Evolutionary conservation across 2,113 vertebrate species (phyloP), one percentile per base, ranked within the genome.

Genomic region (Neolamprologus ventralis): DNA sequence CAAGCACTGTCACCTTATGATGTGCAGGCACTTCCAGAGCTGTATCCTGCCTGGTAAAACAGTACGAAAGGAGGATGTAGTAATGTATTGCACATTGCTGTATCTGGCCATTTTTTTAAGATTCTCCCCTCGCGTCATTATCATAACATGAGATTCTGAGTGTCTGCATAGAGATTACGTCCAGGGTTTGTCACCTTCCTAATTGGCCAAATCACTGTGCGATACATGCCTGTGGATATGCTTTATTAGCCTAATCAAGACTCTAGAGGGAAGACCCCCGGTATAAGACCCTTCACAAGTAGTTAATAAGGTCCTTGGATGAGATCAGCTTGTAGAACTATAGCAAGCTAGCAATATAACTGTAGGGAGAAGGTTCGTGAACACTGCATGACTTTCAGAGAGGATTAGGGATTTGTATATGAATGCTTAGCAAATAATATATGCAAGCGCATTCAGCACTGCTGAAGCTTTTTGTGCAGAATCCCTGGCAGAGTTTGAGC

Each of bases 201-300:
- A 94, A 95, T 93, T 95, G 93, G 93, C 84, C 80, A 87, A 94
- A 95, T 95, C 92, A 94, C 80, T 80, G 88, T 88, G 92, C 26
- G 7, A 19, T 89, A 94, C 95, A 95, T 93, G 94, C 81, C 85
- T 80, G 73, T 78, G 85, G 94, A 94, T 93, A 86, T 93, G 93
- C 90, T 94, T 93, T 94, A 94, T 95, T 95, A 96, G 87, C 89
- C 92, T 94, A 94, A 95, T 95, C 93, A 94, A 91, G 90, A 89
- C 95, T 93, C 94, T 28, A 51, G 93, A 87, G 95, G 87, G 42
- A 16, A 87, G 90, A 89, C 89, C 90, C 85, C 26, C 16, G 31
- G 90, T 65, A 84, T 82, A 87, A 93, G 88, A 93, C 90, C 89
- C 90, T 87, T 90, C 89, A 94, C 81, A 92, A 91, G 91, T 85